Percentiles rank a stretch among this genome's conserved stretches.
phyloP scores from a whole-genome alignment of 2,888 invertebrate genomes.

The Acronicta psi region DNA sequence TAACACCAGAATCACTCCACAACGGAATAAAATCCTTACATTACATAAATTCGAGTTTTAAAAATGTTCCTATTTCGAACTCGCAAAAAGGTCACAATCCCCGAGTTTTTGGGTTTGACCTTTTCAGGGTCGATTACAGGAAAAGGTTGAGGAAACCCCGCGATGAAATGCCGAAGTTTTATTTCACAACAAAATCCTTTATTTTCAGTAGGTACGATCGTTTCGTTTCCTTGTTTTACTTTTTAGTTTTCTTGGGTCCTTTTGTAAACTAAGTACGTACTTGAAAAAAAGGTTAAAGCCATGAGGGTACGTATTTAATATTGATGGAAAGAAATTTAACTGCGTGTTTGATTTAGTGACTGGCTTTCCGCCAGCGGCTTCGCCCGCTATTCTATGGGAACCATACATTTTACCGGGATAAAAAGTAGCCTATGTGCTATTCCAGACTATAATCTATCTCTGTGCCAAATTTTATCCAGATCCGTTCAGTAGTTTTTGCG shows the following conservation, averaged over 20 bases:
- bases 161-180: conserved; percentile 47
- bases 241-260: not conserved
- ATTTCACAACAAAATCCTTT: conserved; percentile 29
- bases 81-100: conserved; percentile 27
- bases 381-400: no score
- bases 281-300: not conserved
- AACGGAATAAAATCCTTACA: not conserved
- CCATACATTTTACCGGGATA: no score
- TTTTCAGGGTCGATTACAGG: conserved; percentile 16
- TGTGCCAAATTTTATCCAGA: no score
- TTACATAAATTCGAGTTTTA: conserved; percentile 20
- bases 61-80: conserved; percentile 22
- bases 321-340: no score
- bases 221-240: conserved; percentile 14
- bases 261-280: not conserved
- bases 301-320: not conserved
- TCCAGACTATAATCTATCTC: no score
- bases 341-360: no score
- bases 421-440: no score
- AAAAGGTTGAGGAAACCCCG: conserved; percentile 39
- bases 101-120: conserved; percentile 34
- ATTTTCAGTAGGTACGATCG: conserved; percentile 17
- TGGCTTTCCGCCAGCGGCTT: no score
- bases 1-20: not conserved
- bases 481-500: no score